Conservation (phyloP, 2,888 invertebrate species). For the Amblyjoppa proteus region DNA sequence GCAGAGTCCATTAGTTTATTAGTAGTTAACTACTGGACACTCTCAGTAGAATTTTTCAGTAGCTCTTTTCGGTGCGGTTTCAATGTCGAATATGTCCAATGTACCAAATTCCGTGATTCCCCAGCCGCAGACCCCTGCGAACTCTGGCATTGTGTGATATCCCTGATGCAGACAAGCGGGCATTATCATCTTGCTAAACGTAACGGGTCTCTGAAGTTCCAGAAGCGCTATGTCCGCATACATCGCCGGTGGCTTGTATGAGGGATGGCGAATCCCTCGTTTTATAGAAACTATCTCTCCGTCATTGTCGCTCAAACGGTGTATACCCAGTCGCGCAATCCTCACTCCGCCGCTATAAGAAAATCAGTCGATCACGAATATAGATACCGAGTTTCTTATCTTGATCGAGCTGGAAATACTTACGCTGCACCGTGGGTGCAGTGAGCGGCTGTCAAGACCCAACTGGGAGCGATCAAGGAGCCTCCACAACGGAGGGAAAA, state of each 20-base stretch:
- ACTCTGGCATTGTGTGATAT: conserved; percentile 68
- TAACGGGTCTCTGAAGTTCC: conserved; percentile 83
- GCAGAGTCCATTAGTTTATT: background rate
- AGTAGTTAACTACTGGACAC: background rate
- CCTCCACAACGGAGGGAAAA: conserved; percentile 32
- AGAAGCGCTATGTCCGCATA: conserved; percentile 90
- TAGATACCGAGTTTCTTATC: background rate
- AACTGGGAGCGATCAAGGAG: background rate
- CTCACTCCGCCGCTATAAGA: conserved; percentile 66
- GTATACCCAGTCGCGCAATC: conserved; percentile 68
- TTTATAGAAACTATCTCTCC: conserved; percentile 64
- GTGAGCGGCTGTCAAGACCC: conserved; percentile 39
- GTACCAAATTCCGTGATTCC: conserved; percentile 81
- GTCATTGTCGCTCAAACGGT: conserved; percentile 59
- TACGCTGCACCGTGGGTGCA: conserved; percentile 7
- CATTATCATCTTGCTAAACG: conserved; percentile 76
- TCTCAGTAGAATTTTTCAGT: background rate
- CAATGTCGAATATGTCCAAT: too few species aligned
- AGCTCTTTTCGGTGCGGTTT: too few species aligned
- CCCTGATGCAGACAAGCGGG: conserved; percentile 85
- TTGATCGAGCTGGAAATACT: background rate
- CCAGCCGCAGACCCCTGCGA: conserved; percentile 83
- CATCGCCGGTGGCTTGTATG: conserved; percentile 76
- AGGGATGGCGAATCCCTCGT: conserved; percentile 67
- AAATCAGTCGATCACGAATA: background rate